A percentile compares a stretch with the other conserved stretches of the same genome.
Conservation (phyloP, 1,140 invertebrate genomes). For the Scaptomyza hsui region DNA sequence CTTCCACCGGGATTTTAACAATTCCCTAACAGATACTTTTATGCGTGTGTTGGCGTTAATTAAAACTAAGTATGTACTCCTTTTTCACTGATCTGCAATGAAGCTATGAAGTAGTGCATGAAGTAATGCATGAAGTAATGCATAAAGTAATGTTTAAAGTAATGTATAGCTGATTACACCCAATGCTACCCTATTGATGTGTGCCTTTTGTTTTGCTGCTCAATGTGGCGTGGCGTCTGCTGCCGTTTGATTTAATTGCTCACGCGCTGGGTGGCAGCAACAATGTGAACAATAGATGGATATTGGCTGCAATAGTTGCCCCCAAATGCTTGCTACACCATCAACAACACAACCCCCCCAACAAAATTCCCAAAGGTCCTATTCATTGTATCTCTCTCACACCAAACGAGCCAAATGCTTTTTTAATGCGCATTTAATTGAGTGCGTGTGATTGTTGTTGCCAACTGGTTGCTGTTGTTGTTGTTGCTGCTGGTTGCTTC, state of each 20-base stretch:
- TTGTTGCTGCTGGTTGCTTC: constrained; percentile 14
- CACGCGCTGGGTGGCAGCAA: constrained; percentile 45
- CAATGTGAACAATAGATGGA: constrained; percentile 26
- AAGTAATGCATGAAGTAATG: too few relatives aligned
- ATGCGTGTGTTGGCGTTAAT: constrained; percentile 62
- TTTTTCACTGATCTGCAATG: background rate
- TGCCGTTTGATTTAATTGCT: constrained; percentile 80
- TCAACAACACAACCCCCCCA: background rate
- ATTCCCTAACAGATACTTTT: constrained; percentile 36
- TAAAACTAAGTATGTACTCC: too few relatives aligned
- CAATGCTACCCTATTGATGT: constrained; percentile 25
- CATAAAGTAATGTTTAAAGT: too few relatives aligned
- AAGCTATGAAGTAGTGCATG: too few relatives aligned
- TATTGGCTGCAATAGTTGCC: constrained; percentile 30
- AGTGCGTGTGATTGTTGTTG: constrained; percentile 64
- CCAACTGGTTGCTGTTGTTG: constrained; percentile 6
- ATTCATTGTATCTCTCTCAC: constrained; percentile 8
- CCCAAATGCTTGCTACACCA: background rate
- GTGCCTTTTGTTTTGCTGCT: constrained; percentile 46
- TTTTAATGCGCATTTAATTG: constrained; percentile 81
- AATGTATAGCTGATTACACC: constrained; percentile 10
- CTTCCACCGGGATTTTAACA: too few relatives aligned
- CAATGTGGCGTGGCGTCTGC: constrained; percentile 73
- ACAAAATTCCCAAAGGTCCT: constrained; percentile 24
- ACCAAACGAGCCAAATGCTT: constrained; percentile 58